A percentile compares a stretch with the other conserved stretches of the same genome.
Conservation (phyloP, 2,888 invertebrate genomes). For the Nudaria mundana region DNA sequence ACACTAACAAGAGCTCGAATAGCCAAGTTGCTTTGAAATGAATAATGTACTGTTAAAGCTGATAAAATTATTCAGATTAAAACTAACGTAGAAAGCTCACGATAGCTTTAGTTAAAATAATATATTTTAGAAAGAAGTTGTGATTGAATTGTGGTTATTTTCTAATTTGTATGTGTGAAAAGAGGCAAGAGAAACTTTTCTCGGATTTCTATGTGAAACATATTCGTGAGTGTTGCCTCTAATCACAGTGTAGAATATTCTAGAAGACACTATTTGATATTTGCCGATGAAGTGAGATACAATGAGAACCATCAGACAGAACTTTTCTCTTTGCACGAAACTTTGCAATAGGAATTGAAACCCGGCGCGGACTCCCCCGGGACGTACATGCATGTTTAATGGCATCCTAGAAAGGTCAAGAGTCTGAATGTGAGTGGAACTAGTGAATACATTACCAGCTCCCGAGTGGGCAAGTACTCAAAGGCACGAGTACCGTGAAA, state of each 20-base stretch:
- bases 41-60: too few species aligned
- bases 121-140: too few species aligned
- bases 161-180: too few species aligned
- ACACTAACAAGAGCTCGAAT: background rate
- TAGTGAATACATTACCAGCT: slow-evolving; percentile 73
- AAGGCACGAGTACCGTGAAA: slow-evolving; percentile 51
- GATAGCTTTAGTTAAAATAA: too few species aligned
- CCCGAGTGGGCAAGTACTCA: slow-evolving; percentile 52
- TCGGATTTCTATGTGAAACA: too few species aligned
- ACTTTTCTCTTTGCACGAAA: slow-evolving; percentile 73
- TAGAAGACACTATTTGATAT: too few species aligned
- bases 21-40: background rate
- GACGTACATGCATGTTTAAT: slow-evolving; percentile 77
- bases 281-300: slow-evolving; percentile 57
- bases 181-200: too few species aligned
- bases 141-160: too few species aligned
- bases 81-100: too few species aligned
- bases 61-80: too few species aligned
- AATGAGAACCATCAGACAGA: slow-evolving; percentile 62
- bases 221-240: too few species aligned
- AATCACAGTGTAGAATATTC: too few species aligned
- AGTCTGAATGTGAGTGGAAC: slow-evolving; percentile 63
- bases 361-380: slow-evolving; percentile 59
- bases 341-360: slow-evolving; percentile 70
- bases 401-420: slow-evolving; percentile 76